Conservation (phyloP, 1,140 invertebrate genomes). For the Drosophila obscura region DNA sequence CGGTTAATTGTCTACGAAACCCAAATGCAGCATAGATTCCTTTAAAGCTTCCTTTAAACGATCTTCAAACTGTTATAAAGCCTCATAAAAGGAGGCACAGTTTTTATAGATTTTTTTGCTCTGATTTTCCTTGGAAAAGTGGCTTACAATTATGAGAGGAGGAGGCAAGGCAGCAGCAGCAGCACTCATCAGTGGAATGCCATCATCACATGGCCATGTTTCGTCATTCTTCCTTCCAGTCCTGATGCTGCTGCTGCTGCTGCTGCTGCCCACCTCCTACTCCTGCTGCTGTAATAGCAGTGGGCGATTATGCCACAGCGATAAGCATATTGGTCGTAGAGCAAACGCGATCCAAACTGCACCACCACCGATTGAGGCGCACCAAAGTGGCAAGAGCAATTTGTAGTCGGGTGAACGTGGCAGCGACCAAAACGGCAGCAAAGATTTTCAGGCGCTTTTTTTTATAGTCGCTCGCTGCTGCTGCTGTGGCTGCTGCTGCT, state of each 20-base stretch:
- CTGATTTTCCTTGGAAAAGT: constrained; percentile 30
- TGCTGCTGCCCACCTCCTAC: constrained; percentile 1
- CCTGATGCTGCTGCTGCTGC: constrained; percentile 9
- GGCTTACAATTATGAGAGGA: constrained; percentile 34
- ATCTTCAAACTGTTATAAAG: constrained; percentile 4
- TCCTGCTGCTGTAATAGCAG: constrained; percentile 10
- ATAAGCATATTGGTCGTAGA: constrained; percentile 72
- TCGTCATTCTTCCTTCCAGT: constrained; percentile 2
- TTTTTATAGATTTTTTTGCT: constrained; percentile 24
- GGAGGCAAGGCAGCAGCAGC: background rate
- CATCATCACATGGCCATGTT: constrained; percentile 19
- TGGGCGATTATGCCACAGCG: constrained; percentile 54
- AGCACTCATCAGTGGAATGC: constrained; percentile 16
- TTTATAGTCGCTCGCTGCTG: constrained; percentile 31
- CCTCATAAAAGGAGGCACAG: constrained; percentile 2
- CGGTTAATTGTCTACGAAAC: no score
- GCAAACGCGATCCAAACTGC: constrained; percentile 26
- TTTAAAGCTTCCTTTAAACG: no score
- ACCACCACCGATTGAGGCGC: constrained; percentile 45
- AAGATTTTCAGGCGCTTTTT: constrained; percentile 45
- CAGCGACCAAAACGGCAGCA: constrained; percentile 75
- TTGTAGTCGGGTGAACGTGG: constrained; percentile 76
- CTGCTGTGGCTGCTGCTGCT: constrained; percentile 11
- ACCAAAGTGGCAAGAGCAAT: constrained; percentile 81
- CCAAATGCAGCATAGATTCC: no score